Evolutionary conservation across 1,140 invertebrate species (phyloP), one percentile per base, ranked within the genome.

Genomic region (Apis florea): DNA sequence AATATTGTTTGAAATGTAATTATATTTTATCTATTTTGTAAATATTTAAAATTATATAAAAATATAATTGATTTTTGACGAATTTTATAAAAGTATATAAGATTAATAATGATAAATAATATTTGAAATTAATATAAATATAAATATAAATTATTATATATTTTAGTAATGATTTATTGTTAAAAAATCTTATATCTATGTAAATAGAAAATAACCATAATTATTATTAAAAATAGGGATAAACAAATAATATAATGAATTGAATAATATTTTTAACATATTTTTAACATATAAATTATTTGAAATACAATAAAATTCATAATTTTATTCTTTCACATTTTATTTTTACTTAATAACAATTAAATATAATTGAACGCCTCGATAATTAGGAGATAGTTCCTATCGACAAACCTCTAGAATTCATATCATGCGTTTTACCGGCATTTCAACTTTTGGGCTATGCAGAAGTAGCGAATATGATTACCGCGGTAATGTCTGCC

Each of bases 401-500:
- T 51, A 31, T 21, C 19, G 56, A 51, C 13, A 15, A 63, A 31
- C 26, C 19, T 12, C 17, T 63, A 0, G 21, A 9, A 19, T 40
- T 54, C 24, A 59, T 31, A 11, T 63, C 8, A n/a, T 17, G 59
- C 54, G 15, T 68, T 81, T 81, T 67, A 66, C 59, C 64, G 63
- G 72, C 11, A 21, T 75, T 51, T n/a, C 24, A 21, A 51, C 6
- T 68, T 68, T 76, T 3, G 63, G 77, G 47, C 66, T 54, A 63
- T 53, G 19, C n/a, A 83, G 31, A 83, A 88, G 87, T 89, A 83
- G 66, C 70, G 83, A 83, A 85, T 64, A 85, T 89, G 88, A 89
- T 83, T 82, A 83, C 68, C 76, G 88, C 72, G 85, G 87, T 89
- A 85, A 82, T 68, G 70, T 83, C 79, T 74, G 26, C 74, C 59